Percentiles rank a stretch among this genome's conserved stretches.
Conservation (phyloP, 2,797 vertebrate species). For the Schizopygopsis malacanthus region DNA sequence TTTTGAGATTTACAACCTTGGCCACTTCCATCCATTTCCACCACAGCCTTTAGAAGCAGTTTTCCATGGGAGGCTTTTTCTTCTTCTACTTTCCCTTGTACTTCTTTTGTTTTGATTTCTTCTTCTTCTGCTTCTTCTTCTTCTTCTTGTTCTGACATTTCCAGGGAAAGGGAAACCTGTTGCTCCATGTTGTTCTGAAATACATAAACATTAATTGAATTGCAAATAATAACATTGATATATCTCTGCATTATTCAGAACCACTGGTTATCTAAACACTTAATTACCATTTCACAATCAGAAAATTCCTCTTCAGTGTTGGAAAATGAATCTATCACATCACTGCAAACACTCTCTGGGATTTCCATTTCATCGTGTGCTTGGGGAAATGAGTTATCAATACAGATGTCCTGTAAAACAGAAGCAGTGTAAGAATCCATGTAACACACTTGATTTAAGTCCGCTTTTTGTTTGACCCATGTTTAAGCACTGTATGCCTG, state of each 20-base stretch:
- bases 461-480: too few relatives aligned
- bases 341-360: background rate
- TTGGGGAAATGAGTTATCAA: too few relatives aligned
- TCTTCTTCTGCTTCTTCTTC: background rate
- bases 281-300: too few relatives aligned
- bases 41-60: background rate
- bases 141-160: slow-evolving; percentile 9
- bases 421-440: too few relatives aligned
- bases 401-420: too few relatives aligned
- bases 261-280: too few relatives aligned
- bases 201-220: background rate
- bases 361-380: too few relatives aligned
- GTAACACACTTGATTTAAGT: too few relatives aligned
- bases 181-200: background rate
- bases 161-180: background rate
- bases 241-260: too few relatives aligned
- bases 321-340: too few relatives aligned
- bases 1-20: slow-evolving; percentile 1
- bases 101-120: background rate
- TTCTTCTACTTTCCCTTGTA: background rate
- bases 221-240: slow-evolving; percentile 1
- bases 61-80: background rate
- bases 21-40: background rate
- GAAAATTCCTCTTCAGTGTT: too few relatives aligned
- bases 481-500: background rate